Percentiles rank a stretch among this genome's conserved stretches.
Conservation (phyloP, 2,888 invertebrate genomes). For the Temnothorax unifasciatus region DNA sequence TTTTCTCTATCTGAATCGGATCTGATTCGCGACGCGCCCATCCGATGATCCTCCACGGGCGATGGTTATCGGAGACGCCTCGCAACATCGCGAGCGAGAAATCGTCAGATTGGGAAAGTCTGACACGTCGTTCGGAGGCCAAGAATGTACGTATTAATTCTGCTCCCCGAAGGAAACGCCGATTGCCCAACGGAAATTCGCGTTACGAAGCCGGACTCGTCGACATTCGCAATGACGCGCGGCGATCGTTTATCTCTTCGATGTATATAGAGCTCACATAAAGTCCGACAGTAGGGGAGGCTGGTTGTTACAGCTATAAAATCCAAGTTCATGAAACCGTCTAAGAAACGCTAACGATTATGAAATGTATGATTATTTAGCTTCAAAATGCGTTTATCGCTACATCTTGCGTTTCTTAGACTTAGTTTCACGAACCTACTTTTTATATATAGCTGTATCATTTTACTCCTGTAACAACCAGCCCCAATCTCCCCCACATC, state of each 20-base stretch:
- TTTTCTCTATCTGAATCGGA: conserved; percentile 40
- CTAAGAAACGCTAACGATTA: no score
- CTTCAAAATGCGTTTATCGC: no score
- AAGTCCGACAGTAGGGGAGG: neutral
- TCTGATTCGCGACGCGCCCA: conserved; percentile 35
- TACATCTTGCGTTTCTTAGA: no score
- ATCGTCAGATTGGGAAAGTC: conserved; percentile 38
- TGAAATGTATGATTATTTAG: no score
- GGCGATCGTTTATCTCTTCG: neutral
- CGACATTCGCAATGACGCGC: neutral
- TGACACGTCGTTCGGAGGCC: conserved; percentile 19
- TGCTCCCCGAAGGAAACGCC: conserved; percentile 10
- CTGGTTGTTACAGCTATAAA: no score
- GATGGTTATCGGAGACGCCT: conserved; percentile 36
- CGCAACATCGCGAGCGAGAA: conserved; percentile 48
- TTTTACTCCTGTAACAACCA: no score
- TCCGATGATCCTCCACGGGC: conserved; percentile 41
- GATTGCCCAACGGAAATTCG: conserved; percentile 25
- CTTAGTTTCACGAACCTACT: no score
- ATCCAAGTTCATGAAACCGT: no score
- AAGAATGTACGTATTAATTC: conserved; percentile 32
- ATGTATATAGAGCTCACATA: neutral
- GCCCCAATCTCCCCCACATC: no score
- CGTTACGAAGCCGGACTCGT: conserved; percentile 4
- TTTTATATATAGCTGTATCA: no score